Evolutionary conservation across 2,113 vertebrate species (phyloP), one percentile per base, ranked within the genome.

Genomic region (Probosciger aterrimus): DNA sequence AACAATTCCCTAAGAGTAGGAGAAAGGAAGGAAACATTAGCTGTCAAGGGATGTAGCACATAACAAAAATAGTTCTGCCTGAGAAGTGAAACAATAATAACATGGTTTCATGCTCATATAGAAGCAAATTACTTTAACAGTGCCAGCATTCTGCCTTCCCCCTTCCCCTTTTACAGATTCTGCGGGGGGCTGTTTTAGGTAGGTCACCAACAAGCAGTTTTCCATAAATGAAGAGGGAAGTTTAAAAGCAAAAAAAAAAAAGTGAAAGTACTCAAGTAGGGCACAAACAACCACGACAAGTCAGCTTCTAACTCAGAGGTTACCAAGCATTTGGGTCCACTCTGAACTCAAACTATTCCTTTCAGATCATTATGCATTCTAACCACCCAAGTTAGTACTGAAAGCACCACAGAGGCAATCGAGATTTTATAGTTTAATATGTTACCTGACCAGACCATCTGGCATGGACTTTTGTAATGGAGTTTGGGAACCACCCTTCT

Each of bases 61-160:
- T 83, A 91, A 92, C 87, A 92, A 96, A 95, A 97, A 84, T 28
- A 97, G 88, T 91, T 91, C 63, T 82, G 68, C 82, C 90, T 95
- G 79, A 50, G 41, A 75, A 84, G 18, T 67, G 67, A 96, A 96
- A 86, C 46, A 90, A 79, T 59, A 94, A 55, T 71, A 91, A 74
- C 50, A 77, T 14, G 23, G 87, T 93, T 93, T 91, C 59, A 83
- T 92, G 92, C 87, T 94, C 70, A 82, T 73, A 73, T 60, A 91
- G 80, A 86, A 92, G 86, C 55, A 93, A 81, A 95, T 92, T 92
- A 41, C 81, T 80, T 95, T 88, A 80, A 89, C 33, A 96, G 81
- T 80, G 37, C 43, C 77, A 84, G 39, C 82, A 60, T 79, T 73
- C 39, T 91, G 52, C 43, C 60, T 89, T 86, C 82, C 53, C 22